These are phyloP conservation scores for Danio tinwini DNA, from an alignment of 2,797 vertebrate species.

Conservation along the genomic window DNA sequence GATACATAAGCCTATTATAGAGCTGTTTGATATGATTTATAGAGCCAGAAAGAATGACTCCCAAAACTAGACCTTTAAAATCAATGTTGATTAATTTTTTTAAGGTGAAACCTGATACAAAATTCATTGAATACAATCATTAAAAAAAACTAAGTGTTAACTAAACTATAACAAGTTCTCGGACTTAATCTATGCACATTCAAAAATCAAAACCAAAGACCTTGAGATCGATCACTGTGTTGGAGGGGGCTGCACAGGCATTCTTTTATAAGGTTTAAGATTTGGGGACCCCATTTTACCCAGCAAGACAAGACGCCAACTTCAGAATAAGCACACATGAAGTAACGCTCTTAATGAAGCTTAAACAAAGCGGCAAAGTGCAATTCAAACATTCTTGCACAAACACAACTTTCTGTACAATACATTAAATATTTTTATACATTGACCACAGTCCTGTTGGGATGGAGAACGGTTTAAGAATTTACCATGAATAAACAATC, in stretches of 20 bases:
- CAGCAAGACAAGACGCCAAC: constrained; percentile 1
- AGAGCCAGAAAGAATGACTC: neutral
- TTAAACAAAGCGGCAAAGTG: constrained; percentile 2
- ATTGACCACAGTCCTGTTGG: constrained; percentile 31
- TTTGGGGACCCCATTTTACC: constrained; percentile 15
- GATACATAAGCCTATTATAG: neutral
- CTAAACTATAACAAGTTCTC: neutral
- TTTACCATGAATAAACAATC: constrained; percentile 56
- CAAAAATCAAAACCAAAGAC: neutral
- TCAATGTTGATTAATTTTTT: neutral
- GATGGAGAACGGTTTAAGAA: constrained; percentile 10
- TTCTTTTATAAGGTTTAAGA: constrained; percentile 2
- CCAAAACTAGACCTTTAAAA: constrained; percentile 2
- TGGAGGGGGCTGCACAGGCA: neutral
- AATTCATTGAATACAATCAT: constrained; percentile 37
- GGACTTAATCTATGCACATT: constrained; percentile 12
- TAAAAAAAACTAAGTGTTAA: neutral
- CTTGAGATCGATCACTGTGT: neutral
- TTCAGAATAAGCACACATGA: neutral
- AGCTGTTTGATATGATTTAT: neutral
- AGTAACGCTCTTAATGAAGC: constrained; percentile 4
- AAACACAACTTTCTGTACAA: constrained; percentile 40
- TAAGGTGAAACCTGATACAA: too few species aligned
- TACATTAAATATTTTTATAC: constrained; percentile 29
- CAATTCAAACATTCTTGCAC: constrained; percentile 26